Base-by-base conservation (phyloP, 2,797 vertebrate species). In the Gymnothorax reevesii region DNA sequence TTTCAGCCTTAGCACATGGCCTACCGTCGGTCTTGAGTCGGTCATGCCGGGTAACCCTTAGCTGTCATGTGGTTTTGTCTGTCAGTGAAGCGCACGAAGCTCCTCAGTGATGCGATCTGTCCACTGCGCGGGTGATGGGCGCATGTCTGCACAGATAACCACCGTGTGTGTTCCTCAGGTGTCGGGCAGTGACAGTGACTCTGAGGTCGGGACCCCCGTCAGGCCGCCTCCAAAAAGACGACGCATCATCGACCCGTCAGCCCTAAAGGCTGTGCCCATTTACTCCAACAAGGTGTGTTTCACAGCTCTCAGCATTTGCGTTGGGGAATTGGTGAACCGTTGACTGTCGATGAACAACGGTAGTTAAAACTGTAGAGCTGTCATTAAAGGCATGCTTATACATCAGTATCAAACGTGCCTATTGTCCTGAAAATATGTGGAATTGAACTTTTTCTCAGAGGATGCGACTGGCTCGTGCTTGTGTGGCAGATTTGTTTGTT, bases 281-380 rank as follows among this genome's bases (percentile, higher is more conserved):
- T 96, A 96, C 91, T 94, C 95, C 83, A 95, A 91, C 89, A 93
- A 96, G 94, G 96, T 95, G 55, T 52, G 52, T 77, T 2, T 77
- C 3, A 54, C 60, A 33, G 22, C 64, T 17, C 17, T 54, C 49
- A 27, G 42, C 27, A 54, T 54, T 25, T 55, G 49, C 55, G 22
- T 7, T 49, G 17, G 64, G 25, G 7, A 55, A 12, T 10, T 13
- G 2, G 20, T 27, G 15, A 69, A 49, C 9, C 25, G 59, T 42
- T 82, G n/a, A 83, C 49, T 77, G 49, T 22, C 3, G 20, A 59
- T 4, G 54, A 59, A 33, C n/a, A 9, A 17, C 7, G 17, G 52
- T 10, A 10, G 10, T 15, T 69, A 84, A 20, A 7, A 52, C 60
- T n/a, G 27, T 64, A 52, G 49, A 77, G 13, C 1, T 54, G 9